Base-by-base conservation (phyloP, 2,888 invertebrate genomes). In the Cosmorhoe ocellata region DNA sequence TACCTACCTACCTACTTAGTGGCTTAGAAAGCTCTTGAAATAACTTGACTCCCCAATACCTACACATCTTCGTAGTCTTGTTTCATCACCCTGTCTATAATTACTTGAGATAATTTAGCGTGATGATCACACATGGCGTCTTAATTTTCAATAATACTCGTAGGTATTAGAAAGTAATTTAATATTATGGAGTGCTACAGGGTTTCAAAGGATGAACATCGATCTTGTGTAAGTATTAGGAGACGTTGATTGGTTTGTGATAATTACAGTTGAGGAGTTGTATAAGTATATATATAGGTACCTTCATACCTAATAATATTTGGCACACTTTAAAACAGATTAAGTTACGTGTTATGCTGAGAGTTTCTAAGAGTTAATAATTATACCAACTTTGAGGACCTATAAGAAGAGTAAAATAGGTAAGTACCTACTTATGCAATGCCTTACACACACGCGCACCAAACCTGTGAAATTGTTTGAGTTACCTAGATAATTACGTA, bases 181-280 rank as follows among this genome's bases (percentile, higher is more conserved):
- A 18, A 49, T 28, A 43, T 48, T 18, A 39, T 38, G 40, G n/a
- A 46, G 45, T 38, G 22, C 13, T 54, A 61, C 58, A 56, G 52
- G 43, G 36, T 37, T 51, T 39, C 58, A 54, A 53, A 58, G 62
- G 63, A 62, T 59, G 61, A 62, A 51, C 63, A 61, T 66, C 62
- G 53, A 63, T 67, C 62, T 53, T 44, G 26, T 31, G 42, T 41
- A 41, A 45, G 46, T 53, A 57, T 51, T 56, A 51, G 55, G 11
- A 56, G 68, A 75, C 68, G 59, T 64, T 71, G 63, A 76, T 75
- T 69, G 52, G 66, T 51, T 58, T 58, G 32, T 11, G 58, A 67
- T 64, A 63, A 64, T 63, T 62, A 53, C 27, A 41, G 36, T 36
- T 45, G 40, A 42, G 36, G 40, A 41, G n/a, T n/a, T 36, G 30